Evolutionary conservation across 1,140 invertebrate species (phyloP), one percentile per base, ranked within the genome.

Genomic region (Ips typographus): DNA sequence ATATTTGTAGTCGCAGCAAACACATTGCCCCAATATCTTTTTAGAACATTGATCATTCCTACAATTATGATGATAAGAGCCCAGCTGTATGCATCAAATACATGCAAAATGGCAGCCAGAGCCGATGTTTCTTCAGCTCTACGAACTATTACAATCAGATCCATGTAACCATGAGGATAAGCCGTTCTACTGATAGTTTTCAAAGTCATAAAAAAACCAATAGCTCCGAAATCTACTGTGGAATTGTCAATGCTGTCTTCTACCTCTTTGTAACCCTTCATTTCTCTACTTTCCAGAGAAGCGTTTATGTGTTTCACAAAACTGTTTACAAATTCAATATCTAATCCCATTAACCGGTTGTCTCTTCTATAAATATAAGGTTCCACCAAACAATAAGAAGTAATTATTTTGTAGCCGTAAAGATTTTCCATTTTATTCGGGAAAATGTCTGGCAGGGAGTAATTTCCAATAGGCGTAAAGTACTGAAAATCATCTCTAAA

Each of bases 251-350:
- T 1, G 7, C 5, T 6, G 3, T 43, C 22, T 36, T 44, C 40
- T 7, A n/a, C n/a, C 4, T 1, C 42, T n/a, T 6, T 4, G 4
- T 5, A 8, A 8, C n/a, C 3, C 36, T 44, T n/a, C 36, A 60
- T 60, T 44, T 43, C 41, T 22, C 22, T 22, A 22, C 0, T 22
- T 44, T 40, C 44, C 6, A 43, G 3, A n/a, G 58, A 40, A 37
- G 58, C 58, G 37, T 60, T 60, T 60, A 60, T n/a, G 4, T 1
- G n/a, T 38, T 44, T 42, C 37, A 60, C n/a, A 44, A 60, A 60
- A 43, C 8, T 60, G 2, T 22, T 44, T 4, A 36, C 39, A 38
- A 60, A 60, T 4, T 42, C 58, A 60, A n/a, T 43, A 60, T 60
- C 58, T 7, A 38, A 6, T 44, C 58, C 58, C 6, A 3, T 44